Evolutionary conservation across 2,113 vertebrate species (phyloP).

Genomic region (Gambusia affinis): DNA sequence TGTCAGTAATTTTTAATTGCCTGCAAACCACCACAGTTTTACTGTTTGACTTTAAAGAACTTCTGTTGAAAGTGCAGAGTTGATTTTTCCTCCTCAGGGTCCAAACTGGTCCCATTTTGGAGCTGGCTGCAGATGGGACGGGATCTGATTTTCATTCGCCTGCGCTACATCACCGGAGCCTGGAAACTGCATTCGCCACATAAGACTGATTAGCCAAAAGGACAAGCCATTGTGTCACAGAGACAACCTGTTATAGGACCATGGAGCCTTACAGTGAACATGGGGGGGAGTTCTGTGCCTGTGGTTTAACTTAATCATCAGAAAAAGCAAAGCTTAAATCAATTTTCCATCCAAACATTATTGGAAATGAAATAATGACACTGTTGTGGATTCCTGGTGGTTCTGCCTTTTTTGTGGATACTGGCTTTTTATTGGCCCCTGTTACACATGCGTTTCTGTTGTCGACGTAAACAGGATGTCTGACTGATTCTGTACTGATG

Average conservation of each 20-base stretch:
- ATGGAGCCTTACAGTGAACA: slow-evolving; percentile 18
- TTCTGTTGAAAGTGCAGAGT: background rate
- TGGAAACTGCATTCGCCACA: slow-evolving; percentile 85
- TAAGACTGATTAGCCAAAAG: slow-evolving; percentile 85
- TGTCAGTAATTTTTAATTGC: background rate
- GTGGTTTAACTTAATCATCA: slow-evolving; percentile 25
- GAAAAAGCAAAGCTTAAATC: slow-evolving; percentile 15
- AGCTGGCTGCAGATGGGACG: slow-evolving; percentile 98
- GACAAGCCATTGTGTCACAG: slow-evolving; percentile 32
- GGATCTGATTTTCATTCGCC: slow-evolving; percentile 93
- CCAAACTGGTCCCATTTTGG: slow-evolving; percentile 98
- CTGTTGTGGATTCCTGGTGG: slow-evolving; percentile 21
- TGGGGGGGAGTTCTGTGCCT: slow-evolving; percentile 26
- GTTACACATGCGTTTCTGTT: slow-evolving; percentile 33
- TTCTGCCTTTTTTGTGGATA: slow-evolving; percentile 45
- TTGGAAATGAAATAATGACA: slow-evolving; percentile 22
- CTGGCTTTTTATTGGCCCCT: slow-evolving; percentile 41
- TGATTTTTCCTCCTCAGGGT: slow-evolving; percentile 81
- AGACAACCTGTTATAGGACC: slow-evolving; percentile 27
- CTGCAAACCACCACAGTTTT: background rate
- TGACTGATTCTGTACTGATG: slow-evolving; percentile 23
- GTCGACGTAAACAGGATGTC: slow-evolving; percentile 22
- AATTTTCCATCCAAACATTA: slow-evolving; percentile 3
- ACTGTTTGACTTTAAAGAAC: background rate
- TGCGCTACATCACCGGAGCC: slow-evolving; percentile 93